Base-by-base conservation (phyloP, 2,888 invertebrate genomes). In the Thelaira solivaga region DNA sequence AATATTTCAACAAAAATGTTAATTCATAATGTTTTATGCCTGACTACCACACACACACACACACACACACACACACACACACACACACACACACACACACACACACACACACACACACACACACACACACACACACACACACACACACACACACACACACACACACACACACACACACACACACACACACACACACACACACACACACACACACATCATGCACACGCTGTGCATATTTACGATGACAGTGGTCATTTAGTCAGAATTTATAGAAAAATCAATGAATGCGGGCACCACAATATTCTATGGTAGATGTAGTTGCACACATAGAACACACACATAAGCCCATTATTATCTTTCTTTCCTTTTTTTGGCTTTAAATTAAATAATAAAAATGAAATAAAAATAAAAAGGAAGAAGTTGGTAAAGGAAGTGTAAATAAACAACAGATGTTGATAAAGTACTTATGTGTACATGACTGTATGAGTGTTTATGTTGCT, bases 171-270 rank as follows among this genome's bases (percentile, higher is more conserved):
- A n/a, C n/a, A n/a, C n/a, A 7, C 13, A 6, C 29, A 49, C 22
- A 49, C 26, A 34, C n/a, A 6, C 18, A 51, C 5, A n/a, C 18
- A 41, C 26, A 47, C 13, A 2, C 24, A 31, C 16, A 51, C 13
- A 24, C 0, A 59, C 2, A 24, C 4, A 4, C 20, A 20, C 5
- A 20, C 34, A 13, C 11, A 49, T 67, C 61, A 64, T 11, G 51
- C 43, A 67, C 74, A 73, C 67, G 61, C 47, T 61, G 74, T 75
- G 67, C 61, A 75, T 71, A 75, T 79, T 79, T 75, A 75, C 68
- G 75, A 62, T 67, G 75, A 53, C 75, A 67, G 43, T 59, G 79
- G 76, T 64, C 79, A 76, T 72, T 76, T 80, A 51, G 45, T 24
- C 41, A 53, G 41, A 79, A 71, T 80, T 72, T 76, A 72, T 72